These are phyloP conservation scores for Dryocosmus kuriphilus DNA, from an alignment of 2,888 invertebrate genomes.

Conservation along the genomic window DNA sequence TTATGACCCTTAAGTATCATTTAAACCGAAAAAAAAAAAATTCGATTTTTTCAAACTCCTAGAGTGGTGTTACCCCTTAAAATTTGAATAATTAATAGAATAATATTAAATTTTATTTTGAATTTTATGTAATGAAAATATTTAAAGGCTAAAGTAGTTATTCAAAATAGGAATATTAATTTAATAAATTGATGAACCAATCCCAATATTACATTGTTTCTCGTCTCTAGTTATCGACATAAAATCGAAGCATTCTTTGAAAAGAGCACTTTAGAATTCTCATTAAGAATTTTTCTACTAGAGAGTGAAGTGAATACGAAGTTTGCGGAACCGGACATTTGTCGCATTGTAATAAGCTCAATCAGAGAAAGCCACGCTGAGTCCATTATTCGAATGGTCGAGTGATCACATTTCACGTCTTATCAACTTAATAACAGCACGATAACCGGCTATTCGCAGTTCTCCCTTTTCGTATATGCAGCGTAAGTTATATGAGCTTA, in stretches of 20 bases:
- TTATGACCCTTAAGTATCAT: too few species aligned
- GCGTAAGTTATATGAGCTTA: slow-evolving; percentile 32
- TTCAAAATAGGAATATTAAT: too few species aligned
- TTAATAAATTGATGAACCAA: background rate
- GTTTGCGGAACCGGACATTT: slow-evolving; percentile 5
- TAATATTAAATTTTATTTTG: too few species aligned
- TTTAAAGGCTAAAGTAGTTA: too few species aligned
- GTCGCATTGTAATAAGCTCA: slow-evolving; percentile 59
- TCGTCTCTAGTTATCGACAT: background rate
- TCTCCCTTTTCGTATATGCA: background rate
- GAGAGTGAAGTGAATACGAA: background rate
- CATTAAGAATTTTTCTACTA: background rate
- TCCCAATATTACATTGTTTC: background rate
- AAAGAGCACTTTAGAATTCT: slow-evolving; percentile 5
- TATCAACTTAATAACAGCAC: slow-evolving; percentile 34
- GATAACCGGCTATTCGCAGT: slow-evolving; percentile 16
- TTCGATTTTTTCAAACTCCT: too few species aligned
- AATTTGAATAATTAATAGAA: too few species aligned
- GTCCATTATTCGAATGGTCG: slow-evolving; percentile 48
- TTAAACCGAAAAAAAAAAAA: too few species aligned
- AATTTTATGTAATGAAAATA: too few species aligned
- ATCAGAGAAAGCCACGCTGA: slow-evolving; percentile 62
- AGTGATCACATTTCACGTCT: slow-evolving; percentile 31
- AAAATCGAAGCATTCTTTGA: background rate
- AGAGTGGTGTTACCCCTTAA: too few species aligned